Conservation (phyloP, 2,888 invertebrate genomes). For the Tetrapedia diversipes region DNA sequence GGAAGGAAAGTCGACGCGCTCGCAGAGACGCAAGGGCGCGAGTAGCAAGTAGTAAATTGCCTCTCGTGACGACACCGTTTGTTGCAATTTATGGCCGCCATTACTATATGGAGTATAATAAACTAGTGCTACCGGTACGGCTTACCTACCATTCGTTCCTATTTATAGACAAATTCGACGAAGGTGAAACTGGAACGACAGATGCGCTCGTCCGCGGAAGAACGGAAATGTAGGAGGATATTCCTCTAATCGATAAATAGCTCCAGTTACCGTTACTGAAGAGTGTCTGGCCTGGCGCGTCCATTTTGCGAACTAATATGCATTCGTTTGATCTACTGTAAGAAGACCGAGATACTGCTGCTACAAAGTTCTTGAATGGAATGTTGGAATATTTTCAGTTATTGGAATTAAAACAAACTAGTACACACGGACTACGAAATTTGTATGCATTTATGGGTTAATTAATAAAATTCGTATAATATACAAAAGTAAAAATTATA, state of each 20-base stretch:
- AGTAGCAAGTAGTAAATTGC: conserved; percentile 69
- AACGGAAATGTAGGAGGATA: conserved; percentile 47
- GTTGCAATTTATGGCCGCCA: conserved; percentile 69
- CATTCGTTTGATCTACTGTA: background rate
- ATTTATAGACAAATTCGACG: conserved; percentile 69
- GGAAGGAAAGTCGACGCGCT: conserved; percentile 49
- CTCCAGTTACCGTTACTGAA: conserved; percentile 2
- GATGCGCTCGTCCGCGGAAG: conserved; percentile 57
- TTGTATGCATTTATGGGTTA: too few relatives aligned
- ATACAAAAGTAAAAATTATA: background rate
- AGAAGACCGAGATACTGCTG: too few relatives aligned
- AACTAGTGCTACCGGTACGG: conserved; percentile 62
- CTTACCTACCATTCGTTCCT: conserved; percentile 67
- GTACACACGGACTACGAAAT: too few relatives aligned
- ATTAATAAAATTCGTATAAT: too few relatives aligned
- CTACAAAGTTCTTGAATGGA: too few relatives aligned
- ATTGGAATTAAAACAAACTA: too few relatives aligned
- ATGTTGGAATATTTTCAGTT: too few relatives aligned
- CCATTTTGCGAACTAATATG: background rate
- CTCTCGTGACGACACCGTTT: conserved; percentile 70
- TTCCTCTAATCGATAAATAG: conserved; percentile 41
- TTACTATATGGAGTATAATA: conserved; percentile 70
- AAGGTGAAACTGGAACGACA: conserved; percentile 64
- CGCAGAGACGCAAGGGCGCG: conserved; percentile 57
- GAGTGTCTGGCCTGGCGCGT: background rate